phyloP scores from a whole-genome alignment of 2,797 vertebrate species.

The Coregonus sp. region DNA sequence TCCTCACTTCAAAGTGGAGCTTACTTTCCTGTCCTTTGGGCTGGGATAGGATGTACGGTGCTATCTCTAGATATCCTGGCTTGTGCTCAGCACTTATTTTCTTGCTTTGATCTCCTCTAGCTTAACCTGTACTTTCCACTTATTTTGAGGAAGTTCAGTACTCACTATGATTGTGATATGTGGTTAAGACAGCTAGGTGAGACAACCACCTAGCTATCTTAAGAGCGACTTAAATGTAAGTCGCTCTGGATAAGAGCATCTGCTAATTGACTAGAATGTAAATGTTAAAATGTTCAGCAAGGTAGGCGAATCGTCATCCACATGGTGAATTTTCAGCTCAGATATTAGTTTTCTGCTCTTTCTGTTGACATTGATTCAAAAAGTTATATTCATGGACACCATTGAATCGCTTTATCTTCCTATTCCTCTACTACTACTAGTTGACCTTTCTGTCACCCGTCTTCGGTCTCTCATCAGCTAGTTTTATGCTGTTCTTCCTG shows the following conservation, averaged over 20 bases:
- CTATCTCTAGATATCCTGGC: conserved; percentile 22
- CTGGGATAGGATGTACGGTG: conserved; percentile 14
- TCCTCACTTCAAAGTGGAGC: conserved; percentile 64
- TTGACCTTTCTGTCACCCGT: background rate
- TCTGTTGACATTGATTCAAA: too few relatives aligned
- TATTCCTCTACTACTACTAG: background rate
- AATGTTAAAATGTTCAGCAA: background rate
- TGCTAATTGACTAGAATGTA: background rate
- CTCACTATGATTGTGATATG: too few relatives aligned
- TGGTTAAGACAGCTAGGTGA: background rate
- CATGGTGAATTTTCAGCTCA: background rate
- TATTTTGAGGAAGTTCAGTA: conserved; percentile 3
- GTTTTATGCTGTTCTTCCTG: conserved; percentile 64
- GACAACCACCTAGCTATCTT: background rate
- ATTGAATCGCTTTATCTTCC: background rate
- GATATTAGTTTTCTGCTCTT: background rate
- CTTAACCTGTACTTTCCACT: conserved; percentile 36
- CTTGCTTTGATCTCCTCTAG: conserved; percentile 4
- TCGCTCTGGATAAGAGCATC: background rate
- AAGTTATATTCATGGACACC: conserved; percentile 29
- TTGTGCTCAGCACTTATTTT: background rate
- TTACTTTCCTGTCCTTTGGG: conserved; percentile 18
- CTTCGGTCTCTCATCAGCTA: conserved; percentile 36
- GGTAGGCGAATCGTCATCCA: background rate
- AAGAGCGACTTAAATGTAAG: background rate